phyloP scores from a whole-genome alignment of 2,797 vertebrate genomes.

The Salmo trutta region DNA sequence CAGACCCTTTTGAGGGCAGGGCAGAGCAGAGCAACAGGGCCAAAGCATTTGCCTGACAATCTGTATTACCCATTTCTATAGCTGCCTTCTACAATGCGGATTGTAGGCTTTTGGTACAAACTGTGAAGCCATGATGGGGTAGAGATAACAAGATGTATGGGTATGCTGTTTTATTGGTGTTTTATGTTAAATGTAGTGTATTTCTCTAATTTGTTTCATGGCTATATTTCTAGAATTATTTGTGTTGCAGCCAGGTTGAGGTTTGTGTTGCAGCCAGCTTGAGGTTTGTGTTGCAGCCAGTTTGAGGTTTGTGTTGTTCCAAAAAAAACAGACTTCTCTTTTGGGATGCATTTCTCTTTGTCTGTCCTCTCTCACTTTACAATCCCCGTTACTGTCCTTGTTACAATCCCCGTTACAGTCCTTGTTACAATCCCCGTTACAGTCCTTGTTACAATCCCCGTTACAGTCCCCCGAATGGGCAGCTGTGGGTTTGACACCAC shows the following conservation, averaged over 20 bases:
- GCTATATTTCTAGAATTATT: too few species aligned
- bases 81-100: background rate
- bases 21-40: background rate
- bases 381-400: background rate
- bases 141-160: background rate
- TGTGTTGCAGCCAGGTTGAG: too few species aligned
- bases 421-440: background rate
- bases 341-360: background rate
- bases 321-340: background rate
- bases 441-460: background rate
- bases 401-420: background rate
- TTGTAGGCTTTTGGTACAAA: background rate
- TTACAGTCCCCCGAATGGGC: background rate
- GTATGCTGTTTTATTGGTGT: background rate
- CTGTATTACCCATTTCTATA: background rate
- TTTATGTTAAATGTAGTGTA: background rate
- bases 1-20: constrained; percentile 2
- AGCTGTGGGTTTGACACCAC: constrained; percentile 26
- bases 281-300: too few species aligned
- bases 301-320: too few species aligned
- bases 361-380: background rate
- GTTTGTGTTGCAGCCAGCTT: too few species aligned
- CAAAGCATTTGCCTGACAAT: background rate
- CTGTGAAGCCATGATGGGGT: background rate
- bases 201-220: too few species aligned